Evolutionary conservation across 2,888 invertebrate species (phyloP), one percentile per base, ranked within the genome.

Genomic region (Melolontha melolontha): DNA sequence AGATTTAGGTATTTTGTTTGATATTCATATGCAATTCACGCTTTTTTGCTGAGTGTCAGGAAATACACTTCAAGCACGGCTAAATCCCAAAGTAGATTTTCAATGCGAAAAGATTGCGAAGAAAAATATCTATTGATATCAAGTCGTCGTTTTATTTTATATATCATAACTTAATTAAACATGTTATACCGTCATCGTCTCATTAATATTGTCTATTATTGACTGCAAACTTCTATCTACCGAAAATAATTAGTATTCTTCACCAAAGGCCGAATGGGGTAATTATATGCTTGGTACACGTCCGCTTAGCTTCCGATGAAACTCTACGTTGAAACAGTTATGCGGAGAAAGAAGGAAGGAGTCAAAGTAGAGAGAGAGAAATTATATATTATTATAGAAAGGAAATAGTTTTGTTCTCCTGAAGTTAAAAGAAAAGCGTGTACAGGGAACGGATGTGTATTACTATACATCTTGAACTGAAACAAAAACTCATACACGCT

Each of bases 211-310:
- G 11, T 14, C 11, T 39, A 54, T 54, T 54, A 34, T 54, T 34
- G 52, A 39, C 12, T 29, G 51, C 11, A 34, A 54, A 27, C 16
- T 12, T 27, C 1, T 54, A 54, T 34, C 11, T 39, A 54, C 52
- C 52, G 17, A 54, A 54, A 54, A 54, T 54, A 54, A 54, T 54
- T 54, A 54, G 52, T 34, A 54, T 54, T 54, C 52, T 54, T 39
- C 52, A 39, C 34, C 52, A 27, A 54, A 39, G 52, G 39, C 39
- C 39, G 52, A 54, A 14, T 16, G 14, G 52, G 10, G 52, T 54
- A 54, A 54, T 54, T 54, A 54, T 16, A 54, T 17, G 52, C 34
- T 54, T 54, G 14, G 16, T 39, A 10, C 16, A 27, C 52, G 34
- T 52, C 29, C 34, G n/a, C 34, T 52, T n/a, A 5, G 39, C 34